Conservation (phyloP, 2,888 invertebrate genomes). For the Drosophila helvetica region DNA sequence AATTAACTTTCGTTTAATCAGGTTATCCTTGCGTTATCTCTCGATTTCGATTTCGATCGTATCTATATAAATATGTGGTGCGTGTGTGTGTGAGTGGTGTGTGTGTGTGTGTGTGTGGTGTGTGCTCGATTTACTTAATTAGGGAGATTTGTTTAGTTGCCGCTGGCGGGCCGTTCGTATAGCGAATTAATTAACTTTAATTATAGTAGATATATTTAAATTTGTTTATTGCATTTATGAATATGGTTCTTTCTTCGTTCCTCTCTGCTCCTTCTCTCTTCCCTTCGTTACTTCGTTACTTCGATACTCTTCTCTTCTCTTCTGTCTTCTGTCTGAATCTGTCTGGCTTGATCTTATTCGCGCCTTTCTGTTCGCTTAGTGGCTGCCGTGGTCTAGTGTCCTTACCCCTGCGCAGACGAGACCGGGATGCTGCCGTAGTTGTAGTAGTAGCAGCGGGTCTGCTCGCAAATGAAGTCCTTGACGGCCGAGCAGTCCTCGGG, state of each 20-base stretch:
- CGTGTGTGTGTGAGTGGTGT: slow-evolving; percentile 20
- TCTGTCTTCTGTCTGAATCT: slow-evolving; percentile 6
- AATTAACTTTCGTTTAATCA: slow-evolving; percentile 67
- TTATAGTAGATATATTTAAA: slow-evolving; percentile 44
- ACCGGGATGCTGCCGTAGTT: slow-evolving; percentile 96
- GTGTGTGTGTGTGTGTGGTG: slow-evolving; percentile 35
- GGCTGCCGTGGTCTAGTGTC: slow-evolving; percentile 64
- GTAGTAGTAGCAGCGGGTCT: slow-evolving; percentile 95
- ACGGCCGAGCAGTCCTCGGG: slow-evolving; percentile 92
- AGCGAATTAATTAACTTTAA: slow-evolving; percentile 55
- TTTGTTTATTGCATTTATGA: slow-evolving; percentile 55
- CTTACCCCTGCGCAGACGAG: slow-evolving; percentile 96
- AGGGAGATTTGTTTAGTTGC: slow-evolving; percentile 66
- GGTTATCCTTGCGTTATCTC: slow-evolving; percentile 47
- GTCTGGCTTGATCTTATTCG: slow-evolving; percentile 23
- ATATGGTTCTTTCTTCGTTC: slow-evolving; percentile 36
- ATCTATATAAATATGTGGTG: slow-evolving; percentile 41
- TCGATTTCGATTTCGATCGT: slow-evolving; percentile 36
- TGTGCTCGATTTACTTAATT: slow-evolving; percentile 60
- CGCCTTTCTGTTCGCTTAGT: slow-evolving; percentile 45
- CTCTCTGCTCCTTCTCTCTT: slow-evolving; percentile 25
- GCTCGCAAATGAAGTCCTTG: slow-evolving; percentile 95
- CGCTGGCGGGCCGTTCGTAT: slow-evolving; percentile 53
- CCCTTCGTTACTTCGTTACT: slow-evolving; percentile 35
- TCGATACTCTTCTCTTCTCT: too few species aligned